Percentiles rank a stretch among this genome's conserved stretches.
Conservation (phyloP, 2,113 vertebrate species). For the Argyrosomus japonicus region DNA sequence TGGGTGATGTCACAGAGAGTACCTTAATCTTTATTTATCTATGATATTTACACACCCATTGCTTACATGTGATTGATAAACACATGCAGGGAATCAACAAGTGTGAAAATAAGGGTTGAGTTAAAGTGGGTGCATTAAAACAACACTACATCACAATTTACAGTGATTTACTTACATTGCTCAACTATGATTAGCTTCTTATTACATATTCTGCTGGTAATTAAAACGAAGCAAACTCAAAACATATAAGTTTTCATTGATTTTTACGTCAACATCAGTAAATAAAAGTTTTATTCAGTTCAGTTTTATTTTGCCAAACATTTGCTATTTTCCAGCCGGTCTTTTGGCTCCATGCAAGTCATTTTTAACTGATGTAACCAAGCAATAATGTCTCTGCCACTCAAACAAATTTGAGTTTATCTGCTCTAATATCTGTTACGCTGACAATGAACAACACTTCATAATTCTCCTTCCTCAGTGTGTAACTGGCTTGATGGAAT, state of each 20-base stretch:
- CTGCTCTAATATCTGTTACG: constrained; percentile 61
- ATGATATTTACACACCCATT: not conserved
- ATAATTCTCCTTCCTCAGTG: constrained; percentile 48
- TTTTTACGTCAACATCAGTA: not conserved
- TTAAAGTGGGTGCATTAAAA: not conserved
- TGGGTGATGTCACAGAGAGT: no score
- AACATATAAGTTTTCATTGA: not conserved
- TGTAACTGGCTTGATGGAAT: constrained; percentile 48
- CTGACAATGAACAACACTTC: constrained; percentile 48
- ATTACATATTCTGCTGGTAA: not conserved
- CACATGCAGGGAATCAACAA: not conserved
- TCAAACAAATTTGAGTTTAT: constrained; percentile 65
- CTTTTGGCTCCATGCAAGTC: constrained; percentile 19
- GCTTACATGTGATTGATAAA: not conserved
- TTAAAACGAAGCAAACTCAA: not conserved
- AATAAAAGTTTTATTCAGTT: constrained; percentile 11
- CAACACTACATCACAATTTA: not conserved
- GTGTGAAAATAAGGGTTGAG: not conserved
- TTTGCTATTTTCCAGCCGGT: constrained; percentile 9
- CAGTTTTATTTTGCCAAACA: constrained; percentile 35
- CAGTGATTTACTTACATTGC: no score
- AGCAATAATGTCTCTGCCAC: constrained; percentile 68
- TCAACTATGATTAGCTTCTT: not conserved
- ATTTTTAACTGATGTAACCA: constrained; percentile 46
- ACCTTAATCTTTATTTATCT: no score